phyloP scores from a whole-genome alignment of 2,888 invertebrate genomes.

The Leptopterna dolabrata region DNA sequence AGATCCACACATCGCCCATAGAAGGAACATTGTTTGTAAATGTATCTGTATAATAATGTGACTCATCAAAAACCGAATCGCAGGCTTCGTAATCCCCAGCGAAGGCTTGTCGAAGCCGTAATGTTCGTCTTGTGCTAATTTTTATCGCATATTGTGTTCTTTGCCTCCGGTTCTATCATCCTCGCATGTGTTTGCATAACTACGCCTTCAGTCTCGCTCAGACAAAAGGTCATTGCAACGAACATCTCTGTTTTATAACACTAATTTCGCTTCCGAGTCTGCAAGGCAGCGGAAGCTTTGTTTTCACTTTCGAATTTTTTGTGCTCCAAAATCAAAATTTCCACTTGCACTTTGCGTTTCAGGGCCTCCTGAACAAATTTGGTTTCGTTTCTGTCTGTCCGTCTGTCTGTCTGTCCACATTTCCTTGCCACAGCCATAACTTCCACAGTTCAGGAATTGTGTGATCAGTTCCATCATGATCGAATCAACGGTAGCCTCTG shows the following conservation, averaged over 20 bases:
- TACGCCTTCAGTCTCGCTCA: background rate
- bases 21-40: background rate
- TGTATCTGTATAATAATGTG: background rate
- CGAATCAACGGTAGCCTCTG: too few relatives aligned
- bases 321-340: too few relatives aligned
- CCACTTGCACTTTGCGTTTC: too few relatives aligned
- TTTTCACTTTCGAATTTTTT: too few relatives aligned
- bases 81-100: background rate
- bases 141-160: conserved; percentile 1
- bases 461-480: too few relatives aligned
- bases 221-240: background rate
- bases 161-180: background rate
- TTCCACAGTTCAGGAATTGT: too few relatives aligned
- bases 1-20: background rate
- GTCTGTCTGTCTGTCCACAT: too few relatives aligned
- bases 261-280: background rate
- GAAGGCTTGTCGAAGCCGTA: background rate
- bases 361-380: too few relatives aligned
- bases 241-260: background rate
- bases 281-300: too few relatives aligned
- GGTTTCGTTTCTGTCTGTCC: too few relatives aligned
- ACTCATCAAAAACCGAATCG: background rate
- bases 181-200: background rate
- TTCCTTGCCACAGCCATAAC: too few relatives aligned
- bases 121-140: background rate